These are phyloP conservation scores for Lophura nycthemera DNA, from an alignment of 2,113 vertebrate genomes.

Conservation along the genomic window DNA sequence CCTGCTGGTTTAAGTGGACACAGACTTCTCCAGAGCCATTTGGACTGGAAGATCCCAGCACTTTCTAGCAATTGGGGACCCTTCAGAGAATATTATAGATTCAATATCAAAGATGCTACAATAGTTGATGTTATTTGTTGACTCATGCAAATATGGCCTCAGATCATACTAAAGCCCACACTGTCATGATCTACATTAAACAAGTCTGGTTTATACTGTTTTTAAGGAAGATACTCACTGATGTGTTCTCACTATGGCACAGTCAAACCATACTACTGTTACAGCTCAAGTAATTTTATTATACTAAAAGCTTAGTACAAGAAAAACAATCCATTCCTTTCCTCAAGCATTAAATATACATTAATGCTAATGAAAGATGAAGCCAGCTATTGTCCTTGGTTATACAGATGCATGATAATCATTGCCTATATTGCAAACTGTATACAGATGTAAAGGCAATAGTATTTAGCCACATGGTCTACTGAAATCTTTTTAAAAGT, in stretches of 20 bases:
- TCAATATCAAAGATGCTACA: neutral
- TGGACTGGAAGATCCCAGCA: neutral
- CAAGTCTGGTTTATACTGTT: neutral
- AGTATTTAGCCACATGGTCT: neutral
- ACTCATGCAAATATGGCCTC: neutral
- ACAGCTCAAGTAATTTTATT: neutral
- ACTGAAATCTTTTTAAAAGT: neutral
- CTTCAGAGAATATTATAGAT: neutral
- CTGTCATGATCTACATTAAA: neutral
- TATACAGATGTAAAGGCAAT: accelerated
- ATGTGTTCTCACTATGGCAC: accelerated
- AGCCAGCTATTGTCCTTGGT: neutral
- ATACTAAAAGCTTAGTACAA: neutral
- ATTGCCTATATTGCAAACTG: neutral
- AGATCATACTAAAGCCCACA: neutral
- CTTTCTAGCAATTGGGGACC: neutral
- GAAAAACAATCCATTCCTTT: neutral
- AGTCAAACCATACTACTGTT: neutral
- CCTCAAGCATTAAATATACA: neutral
- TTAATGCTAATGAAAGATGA: neutral
- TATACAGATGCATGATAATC: neutral
- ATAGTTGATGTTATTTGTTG: neutral
- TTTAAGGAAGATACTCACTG: neutral
- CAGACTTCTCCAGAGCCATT: neutral
- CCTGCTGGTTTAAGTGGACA: neutral